Evolutionary conservation across 2,888 invertebrate genomes (phyloP).

Genomic region (Ochropacha duplaris): DNA sequence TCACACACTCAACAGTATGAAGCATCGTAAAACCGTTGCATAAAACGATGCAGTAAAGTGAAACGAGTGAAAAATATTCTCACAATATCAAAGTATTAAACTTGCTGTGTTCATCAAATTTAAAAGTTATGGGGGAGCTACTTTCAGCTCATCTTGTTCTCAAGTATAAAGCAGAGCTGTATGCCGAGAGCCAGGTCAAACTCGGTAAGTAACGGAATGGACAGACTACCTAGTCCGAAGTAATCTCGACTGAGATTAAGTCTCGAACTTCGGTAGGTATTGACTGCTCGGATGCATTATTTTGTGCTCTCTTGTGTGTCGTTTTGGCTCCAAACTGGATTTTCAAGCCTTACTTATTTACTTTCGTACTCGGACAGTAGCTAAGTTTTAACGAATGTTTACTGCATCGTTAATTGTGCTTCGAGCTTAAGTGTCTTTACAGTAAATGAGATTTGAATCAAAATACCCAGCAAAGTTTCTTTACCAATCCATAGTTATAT

Average conservation of each 20-base stretch:
- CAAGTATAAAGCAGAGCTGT: slow-evolving; percentile 49
- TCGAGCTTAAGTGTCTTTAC: neutral
- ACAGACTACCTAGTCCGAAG: slow-evolving; percentile 38
- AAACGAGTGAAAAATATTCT: slow-evolving; percentile 40
- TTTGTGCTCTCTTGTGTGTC: slow-evolving; percentile 49
- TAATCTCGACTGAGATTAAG: slow-evolving; percentile 73
- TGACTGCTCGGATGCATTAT: slow-evolving; percentile 64
- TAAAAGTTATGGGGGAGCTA: slow-evolving; percentile 45
- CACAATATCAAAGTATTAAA: slow-evolving; percentile 44
- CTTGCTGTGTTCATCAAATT: slow-evolving; percentile 54
- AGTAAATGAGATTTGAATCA: neutral
- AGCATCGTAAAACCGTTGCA: slow-evolving; percentile 13
- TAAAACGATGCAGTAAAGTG: slow-evolving; percentile 22
- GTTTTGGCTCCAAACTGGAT: slow-evolving; percentile 28
- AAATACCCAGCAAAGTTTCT: neutral
- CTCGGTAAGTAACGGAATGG: slow-evolving; percentile 54
- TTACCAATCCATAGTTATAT: neutral
- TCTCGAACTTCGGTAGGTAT: slow-evolving; percentile 65
- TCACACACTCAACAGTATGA: slow-evolving; percentile 10
- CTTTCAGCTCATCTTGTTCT: slow-evolving; percentile 35
- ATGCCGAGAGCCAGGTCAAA: slow-evolving; percentile 41
- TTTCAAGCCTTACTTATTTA: slow-evolving; percentile 44
- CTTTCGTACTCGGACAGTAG: slow-evolving; percentile 12
- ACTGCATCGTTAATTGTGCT: neutral
- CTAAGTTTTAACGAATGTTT: slow-evolving; percentile 2